These are phyloP conservation scores for Cataglyphis hispanica DNA, from an alignment of 1,140 invertebrate genomes.

Conservation along the genomic window DNA sequence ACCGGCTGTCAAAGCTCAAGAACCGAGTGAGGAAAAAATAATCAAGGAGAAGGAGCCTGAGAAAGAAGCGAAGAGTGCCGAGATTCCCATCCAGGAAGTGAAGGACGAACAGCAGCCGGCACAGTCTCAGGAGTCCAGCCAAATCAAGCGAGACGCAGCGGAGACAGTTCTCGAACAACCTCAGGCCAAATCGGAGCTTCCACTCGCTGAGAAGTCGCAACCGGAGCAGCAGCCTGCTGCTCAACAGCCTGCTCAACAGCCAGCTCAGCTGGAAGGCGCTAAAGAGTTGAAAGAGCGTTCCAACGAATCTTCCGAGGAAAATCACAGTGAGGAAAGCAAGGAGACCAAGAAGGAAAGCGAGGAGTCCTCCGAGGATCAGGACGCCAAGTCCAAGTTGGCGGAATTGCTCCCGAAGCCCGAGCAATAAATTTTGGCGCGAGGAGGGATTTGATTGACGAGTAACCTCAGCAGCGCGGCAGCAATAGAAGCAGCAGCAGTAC, in stretches of 20 bases:
- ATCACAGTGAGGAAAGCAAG: conserved; percentile 59
- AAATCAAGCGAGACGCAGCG: conserved; percentile 58
- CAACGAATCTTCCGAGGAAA: conserved; percentile 66
- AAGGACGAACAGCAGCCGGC: conserved; percentile 6
- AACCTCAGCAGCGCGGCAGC: conserved; percentile 69
- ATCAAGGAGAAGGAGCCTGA: conserved; percentile 22
- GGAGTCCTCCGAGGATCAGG: conserved; percentile 76
- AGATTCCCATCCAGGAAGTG: conserved; percentile 49
- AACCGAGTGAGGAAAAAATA: conserved; percentile 64
- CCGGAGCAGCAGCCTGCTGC: conserved; percentile 46
- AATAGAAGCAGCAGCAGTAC: conserved; percentile 70
- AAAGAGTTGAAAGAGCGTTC: conserved; percentile 65
- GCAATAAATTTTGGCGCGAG: conserved; percentile 44
- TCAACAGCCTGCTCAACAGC: conserved; percentile 10
- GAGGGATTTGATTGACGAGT: conserved; percentile 58
- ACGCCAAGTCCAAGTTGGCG: conserved; percentile 63
- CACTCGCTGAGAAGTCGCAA: conserved; percentile 34
- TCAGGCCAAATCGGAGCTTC: conserved; percentile 51
- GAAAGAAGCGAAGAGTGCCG: conserved; percentile 60
- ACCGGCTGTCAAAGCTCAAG: conserved; percentile 53
- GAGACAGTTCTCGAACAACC: conserved; percentile 19
- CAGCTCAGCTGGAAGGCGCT: conserved; percentile 39
- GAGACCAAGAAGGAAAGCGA: conserved; percentile 74
- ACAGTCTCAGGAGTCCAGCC: conserved; percentile 56
- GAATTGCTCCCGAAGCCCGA: conserved; percentile 72